Base-by-base conservation (phyloP, 2,888 invertebrate species). In the Labia minor region DNA sequence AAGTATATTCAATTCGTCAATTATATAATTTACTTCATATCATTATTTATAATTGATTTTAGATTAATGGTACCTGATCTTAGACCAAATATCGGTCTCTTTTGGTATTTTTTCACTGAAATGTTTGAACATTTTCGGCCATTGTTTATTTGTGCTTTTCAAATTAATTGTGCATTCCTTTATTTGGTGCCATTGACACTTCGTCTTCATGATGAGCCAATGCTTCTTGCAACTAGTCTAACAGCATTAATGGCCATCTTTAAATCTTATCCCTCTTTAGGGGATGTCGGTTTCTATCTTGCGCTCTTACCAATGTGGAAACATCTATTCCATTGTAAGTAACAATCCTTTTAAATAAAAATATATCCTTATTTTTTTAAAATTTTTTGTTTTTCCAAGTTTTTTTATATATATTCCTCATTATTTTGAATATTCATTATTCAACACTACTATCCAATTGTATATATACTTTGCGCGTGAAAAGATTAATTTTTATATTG, bases 81-180 rank as follows among this genome's bases (percentile, higher is more conserved):
- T 70, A 90, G 92, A 72, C 99, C 99, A 20, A 99, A 99, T 76
- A 90, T 96, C 73, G 99, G 99, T 0, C 81, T 99, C 1, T 99
- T 97, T 78, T 99, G 99, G 99, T 99, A 99, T 76, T 98, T 99
- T 80, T 99, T 99, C 78, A 97, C 96, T 0, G 98, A 99, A 82
- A 96, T 98, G 94, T 99, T 99, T 82, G 97, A 98, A 74, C 98
- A 99, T 78, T 99, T 99, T 75, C 86, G 95, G 65, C 83, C 89
- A 69, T 85, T 99, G 74, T 99, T 99, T 79, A 86, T 97, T 20
- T 94, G 90, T 75, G 92, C 96, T 71, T 98, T 99, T 77, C 98
- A 98, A 83, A 89, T 99, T 72, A 97, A 98, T 78, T 92, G 92
- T 2, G 85, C 95, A 67, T 84, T 95, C 61, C 81, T 99, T 64